A percentile compares a stretch with the other conserved stretches of the same genome.
Evolutionary conservation across 2,888 invertebrate species (phyloP).

Genomic region (Drosophila prolongata): DNA sequence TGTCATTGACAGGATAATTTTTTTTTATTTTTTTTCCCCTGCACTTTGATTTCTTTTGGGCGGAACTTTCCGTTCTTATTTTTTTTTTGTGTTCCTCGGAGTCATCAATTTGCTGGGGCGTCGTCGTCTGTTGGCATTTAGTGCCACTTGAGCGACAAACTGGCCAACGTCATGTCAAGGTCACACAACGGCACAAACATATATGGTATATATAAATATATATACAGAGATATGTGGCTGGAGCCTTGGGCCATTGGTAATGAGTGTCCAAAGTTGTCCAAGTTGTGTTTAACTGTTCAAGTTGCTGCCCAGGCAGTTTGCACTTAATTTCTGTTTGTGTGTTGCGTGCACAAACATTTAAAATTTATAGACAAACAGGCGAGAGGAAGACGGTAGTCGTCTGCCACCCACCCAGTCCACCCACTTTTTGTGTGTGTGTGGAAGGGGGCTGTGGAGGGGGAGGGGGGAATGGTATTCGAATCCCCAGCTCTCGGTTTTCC

Average conservation of each 20-base stretch:
- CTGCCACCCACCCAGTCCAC: background rate
- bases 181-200: constrained; percentile 40
- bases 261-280: constrained; percentile 43
- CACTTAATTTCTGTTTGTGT: constrained; percentile 73
- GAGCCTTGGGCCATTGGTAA: constrained; percentile 46
- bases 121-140: constrained; percentile 65
- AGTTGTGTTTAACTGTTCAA: constrained; percentile 28
- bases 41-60: background rate
- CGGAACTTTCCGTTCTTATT: constrained; percentile 3
- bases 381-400: too few species aligned
- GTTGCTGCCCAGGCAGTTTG: constrained; percentile 52
- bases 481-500: constrained; percentile 14
- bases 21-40: background rate
- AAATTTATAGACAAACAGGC: constrained; percentile 76
- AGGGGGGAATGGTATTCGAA: background rate
- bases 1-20: constrained; percentile 7
- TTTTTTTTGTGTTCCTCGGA: background rate
- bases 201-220: background rate
- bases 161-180: constrained; percentile 71
- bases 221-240: background rate
- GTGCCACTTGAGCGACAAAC: constrained; percentile 60
- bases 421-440: background rate
- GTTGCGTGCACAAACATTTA: constrained; percentile 77
- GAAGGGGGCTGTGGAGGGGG: too few species aligned
- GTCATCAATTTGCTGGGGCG: constrained; percentile 27